Base-by-base conservation (phyloP, 2,113 vertebrate species). In the Euleptes europaea region DNA sequence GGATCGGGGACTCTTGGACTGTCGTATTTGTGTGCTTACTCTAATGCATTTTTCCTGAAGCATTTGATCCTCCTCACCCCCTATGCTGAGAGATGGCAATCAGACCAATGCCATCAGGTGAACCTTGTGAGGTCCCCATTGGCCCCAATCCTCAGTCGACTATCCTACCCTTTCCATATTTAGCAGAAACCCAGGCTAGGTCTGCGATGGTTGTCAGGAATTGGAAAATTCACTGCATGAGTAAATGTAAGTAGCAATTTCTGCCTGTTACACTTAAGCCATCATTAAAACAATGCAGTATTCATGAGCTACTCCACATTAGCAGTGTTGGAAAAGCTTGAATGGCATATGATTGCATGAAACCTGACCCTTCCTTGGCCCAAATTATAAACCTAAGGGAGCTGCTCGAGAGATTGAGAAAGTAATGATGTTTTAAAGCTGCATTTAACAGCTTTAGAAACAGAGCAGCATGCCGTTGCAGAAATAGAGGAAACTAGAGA, bases 251-350 rank as follows among this genome's bases (percentile, higher is more conserved):
- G 51, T 5, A 49, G 12, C 72, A 3, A 72, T 75, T 86, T 84
- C 75, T 51, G 31, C 67, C 49, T 87, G 49, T 85, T 84, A 84
- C 74, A 40, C 26, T 73, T 78, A 72, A 86, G 38, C 15, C 78
- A 12, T 85, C 88, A 89, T 93, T 94, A 91, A 84, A 92, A 86
- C 28, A 85, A 87, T 87, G 67, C 15, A 49, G 21, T 66, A 83
- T 72, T 86, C 80, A 63, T 4, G 21, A 87, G 60, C 40, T 35
- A 74, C 33, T 73, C 35, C 49, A 74, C 17, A 74, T 80, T 66
- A 66, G 69, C 23, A 42, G 38, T 78, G 49, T 71, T 28, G 11
- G 23, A 78, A 72, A 78, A 76, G 77, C 67, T 79, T 76, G 87
- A 87, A 89, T 83, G n/a, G 42, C 72, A 70, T 49, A 33, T 19